Percentiles rank a stretch among this genome's conserved stretches.
Evolutionary conservation across 2,113 vertebrate genomes (phyloP).

Genomic region (Dicrurus megarhynchus): DNA sequence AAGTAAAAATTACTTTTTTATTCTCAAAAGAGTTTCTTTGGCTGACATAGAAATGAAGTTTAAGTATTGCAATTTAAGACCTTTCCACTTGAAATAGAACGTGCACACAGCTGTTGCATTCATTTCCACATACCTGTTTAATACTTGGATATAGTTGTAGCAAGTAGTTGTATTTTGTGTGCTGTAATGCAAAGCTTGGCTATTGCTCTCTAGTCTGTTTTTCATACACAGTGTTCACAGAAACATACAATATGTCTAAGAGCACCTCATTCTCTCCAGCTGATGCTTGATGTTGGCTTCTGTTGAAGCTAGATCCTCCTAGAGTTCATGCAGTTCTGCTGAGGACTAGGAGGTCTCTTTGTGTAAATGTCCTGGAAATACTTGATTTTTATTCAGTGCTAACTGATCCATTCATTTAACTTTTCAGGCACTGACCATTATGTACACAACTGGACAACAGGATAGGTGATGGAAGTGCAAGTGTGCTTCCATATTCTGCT

Average conservation of each 20-base stretch:
- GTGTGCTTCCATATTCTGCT: neutral
- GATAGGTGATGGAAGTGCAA: neutral
- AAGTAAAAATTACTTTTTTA: neutral
- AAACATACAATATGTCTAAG: rapidly evolving
- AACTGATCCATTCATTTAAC: neutral
- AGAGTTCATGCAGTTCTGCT: neutral
- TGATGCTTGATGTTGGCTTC: neutral
- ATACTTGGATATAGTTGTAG: neutral
- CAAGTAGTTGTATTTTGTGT: neutral
- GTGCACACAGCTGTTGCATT: neutral
- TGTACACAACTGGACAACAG: rapidly evolving
- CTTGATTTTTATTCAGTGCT: neutral
- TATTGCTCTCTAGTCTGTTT: neutral
- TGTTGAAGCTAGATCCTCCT: neutral
- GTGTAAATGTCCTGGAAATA: neutral
- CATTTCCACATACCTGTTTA: neutral
- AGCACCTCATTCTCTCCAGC: neutral
- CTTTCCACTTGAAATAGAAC: neutral
- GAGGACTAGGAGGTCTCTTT: neutral
- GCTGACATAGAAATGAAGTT: neutral
- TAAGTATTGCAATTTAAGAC: neutral
- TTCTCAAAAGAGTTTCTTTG: neutral
- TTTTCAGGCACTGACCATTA: neutral
- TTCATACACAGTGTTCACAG: neutral
- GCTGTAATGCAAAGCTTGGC: neutral